Conservation (phyloP, 2,113 vertebrate species). For the Felis catus region F.catus_Fca126_mat1.0 CM031418.1:127248001-127248500, state of each 20-base stretch:
- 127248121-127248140: too few species aligned
- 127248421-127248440: constrained; percentile 63
- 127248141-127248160: too few species aligned
- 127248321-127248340: background rate
- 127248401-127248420: constrained; percentile 66
- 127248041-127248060: too few species aligned
- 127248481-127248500: constrained; percentile 57
- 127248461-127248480: constrained; percentile 36
- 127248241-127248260: background rate
- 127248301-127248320: background rate
- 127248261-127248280: background rate
- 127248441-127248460: constrained; percentile 60
- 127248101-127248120: too few species aligned
- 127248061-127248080: too few species aligned
- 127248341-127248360: background rate
- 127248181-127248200: background rate
- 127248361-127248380: constrained; percentile 72
- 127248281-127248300: background rate
- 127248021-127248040: too few species aligned
- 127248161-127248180: background rate
- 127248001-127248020: too few species aligned
- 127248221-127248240: background rate
- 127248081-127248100: too few species aligned
- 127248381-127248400: constrained; percentile 71
- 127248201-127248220: background rate